Percentiles rank a stretch among this genome's conserved stretches.
phyloP scores from a whole-genome alignment of 2,888 invertebrate species.

The Trachelus troglodyta region DNA sequence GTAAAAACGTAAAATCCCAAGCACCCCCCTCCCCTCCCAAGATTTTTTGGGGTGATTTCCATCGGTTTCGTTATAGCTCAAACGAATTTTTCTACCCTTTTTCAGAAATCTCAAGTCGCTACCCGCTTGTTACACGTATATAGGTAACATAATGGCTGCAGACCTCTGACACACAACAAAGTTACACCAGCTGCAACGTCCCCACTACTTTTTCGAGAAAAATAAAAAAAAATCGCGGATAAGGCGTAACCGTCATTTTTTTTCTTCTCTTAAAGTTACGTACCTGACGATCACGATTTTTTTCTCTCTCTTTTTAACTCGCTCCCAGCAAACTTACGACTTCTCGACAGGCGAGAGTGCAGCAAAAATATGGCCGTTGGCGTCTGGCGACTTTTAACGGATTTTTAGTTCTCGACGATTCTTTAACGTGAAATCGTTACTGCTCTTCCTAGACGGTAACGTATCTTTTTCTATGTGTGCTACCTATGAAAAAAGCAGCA shows the following conservation, averaged over 20 bases:
- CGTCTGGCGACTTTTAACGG: not conserved
- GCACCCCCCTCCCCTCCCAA: not conserved
- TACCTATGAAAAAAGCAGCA: not conserved
- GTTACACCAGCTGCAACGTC: constrained; percentile 28
- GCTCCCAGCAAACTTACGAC: not conserved
- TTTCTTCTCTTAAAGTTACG: not conserved
- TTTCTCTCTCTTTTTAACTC: not conserved
- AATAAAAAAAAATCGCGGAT: constrained; percentile 26
- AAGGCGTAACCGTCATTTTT: constrained; percentile 29
- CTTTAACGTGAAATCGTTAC: not conserved
- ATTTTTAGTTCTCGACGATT: not conserved
- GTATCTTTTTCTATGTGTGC: not conserved
- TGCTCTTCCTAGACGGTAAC: not conserved
- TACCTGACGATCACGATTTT: not conserved
- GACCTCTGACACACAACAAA: not conserved
- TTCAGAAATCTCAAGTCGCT: not conserved
- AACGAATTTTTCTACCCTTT: constrained; percentile 9
- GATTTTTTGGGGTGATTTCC: constrained; percentile 48
- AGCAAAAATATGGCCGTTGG: not conserved
- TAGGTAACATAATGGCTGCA: not conserved
- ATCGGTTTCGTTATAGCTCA: constrained; percentile 31
- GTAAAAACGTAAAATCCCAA: constrained; percentile 18
- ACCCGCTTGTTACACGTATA: not conserved
- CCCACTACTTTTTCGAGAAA: constrained; percentile 16
- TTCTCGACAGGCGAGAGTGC: not conserved